Evolutionary conservation across 2,797 vertebrate genomes (phyloP).

Genomic region (Melanotaenia boesemani): DNA sequence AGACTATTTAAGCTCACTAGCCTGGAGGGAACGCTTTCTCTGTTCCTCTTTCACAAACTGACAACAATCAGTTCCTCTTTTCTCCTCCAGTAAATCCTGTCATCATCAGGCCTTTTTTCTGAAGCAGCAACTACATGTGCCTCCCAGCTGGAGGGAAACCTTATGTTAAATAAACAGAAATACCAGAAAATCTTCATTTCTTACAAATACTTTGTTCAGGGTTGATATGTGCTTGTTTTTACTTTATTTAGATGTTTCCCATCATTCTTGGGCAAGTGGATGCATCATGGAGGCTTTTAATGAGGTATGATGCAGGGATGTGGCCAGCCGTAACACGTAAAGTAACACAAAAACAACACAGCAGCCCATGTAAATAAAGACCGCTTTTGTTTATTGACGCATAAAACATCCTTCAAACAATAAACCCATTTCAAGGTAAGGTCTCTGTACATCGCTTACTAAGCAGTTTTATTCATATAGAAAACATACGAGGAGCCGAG

Average conservation of each 20-base stretch:
- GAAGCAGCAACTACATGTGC: background rate
- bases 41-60: constrained; percentile 73
- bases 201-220: constrained; percentile 15
- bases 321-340: too few species aligned
- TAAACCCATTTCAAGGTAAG: too few species aligned
- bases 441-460: too few species aligned
- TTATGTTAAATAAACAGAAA: constrained; percentile 13
- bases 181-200: constrained; percentile 35
- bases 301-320: constrained; percentile 19
- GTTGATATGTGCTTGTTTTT: background rate
- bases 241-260: background rate
- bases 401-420: too few species aligned
- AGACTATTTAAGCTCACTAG: background rate
- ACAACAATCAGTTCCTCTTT: constrained; percentile 63
- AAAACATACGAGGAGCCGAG: too few species aligned
- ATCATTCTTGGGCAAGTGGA: constrained; percentile 4
- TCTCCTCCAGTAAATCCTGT: constrained; percentile 39
- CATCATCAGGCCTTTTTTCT: constrained; percentile 14
- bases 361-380: constrained; percentile 68
- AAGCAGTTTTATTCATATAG: too few species aligned
- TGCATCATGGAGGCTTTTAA: constrained; percentile 49
- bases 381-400: constrained; percentile 51
- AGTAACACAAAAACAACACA: background rate
- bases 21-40: constrained; percentile 9
- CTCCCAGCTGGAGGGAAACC: constrained; percentile 1